Evolutionary conservation across 2,113 vertebrate species (phyloP).

Genomic region (Hiodon alosoides): DNA sequence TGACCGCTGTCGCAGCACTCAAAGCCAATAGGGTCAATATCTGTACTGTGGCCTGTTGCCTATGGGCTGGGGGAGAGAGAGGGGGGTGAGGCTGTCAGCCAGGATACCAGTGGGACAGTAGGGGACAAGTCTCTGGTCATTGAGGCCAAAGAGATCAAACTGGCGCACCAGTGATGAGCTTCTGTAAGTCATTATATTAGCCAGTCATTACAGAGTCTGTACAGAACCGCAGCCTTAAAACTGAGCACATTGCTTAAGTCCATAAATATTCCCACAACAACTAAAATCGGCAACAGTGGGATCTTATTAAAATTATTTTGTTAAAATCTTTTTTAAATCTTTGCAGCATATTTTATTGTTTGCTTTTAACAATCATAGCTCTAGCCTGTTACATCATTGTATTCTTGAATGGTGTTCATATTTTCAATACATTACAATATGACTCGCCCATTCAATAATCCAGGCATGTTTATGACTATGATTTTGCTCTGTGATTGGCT

Average conservation of each 20-base stretch:
- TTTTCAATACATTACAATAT: no score
- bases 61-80: neutral
- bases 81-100: neutral
- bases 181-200: neutral
- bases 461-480: no score
- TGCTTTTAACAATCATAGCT: no score
- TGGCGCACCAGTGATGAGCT: neutral
- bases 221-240: neutral
- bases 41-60: neutral
- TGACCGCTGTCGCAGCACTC: neutral
- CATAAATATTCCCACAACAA: conserved; percentile 8
- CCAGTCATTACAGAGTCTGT: neutral
- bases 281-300: neutral
- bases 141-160: neutral
- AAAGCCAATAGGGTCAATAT: neutral
- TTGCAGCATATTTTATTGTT: no score
- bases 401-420: no score
- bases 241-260: neutral
- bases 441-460: no score
- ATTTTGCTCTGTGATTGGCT: no score
- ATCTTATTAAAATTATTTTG: no score
- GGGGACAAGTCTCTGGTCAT: neutral
- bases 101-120: neutral
- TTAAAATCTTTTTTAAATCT: no score
- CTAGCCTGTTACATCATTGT: no score